Conservation (phyloP, 2,888 invertebrate genomes). For the Eueremaeus valkanovi region DNA sequence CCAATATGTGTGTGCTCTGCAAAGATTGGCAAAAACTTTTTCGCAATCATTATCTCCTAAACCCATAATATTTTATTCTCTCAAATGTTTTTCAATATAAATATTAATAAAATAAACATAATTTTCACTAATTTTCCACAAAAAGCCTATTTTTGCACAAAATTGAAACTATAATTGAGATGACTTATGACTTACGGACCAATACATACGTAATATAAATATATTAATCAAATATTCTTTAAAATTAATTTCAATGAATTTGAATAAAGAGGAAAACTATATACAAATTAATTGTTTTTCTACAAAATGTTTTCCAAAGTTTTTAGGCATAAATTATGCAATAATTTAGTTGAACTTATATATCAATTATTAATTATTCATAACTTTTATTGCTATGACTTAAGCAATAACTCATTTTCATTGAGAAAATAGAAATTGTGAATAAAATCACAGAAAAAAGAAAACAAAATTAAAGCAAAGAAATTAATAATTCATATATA, state of each 20-base stretch:
- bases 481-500: neutral
- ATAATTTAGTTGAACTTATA: too few species aligned
- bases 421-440: neutral
- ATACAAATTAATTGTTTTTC: slow-evolving; percentile 9
- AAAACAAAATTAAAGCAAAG: neutral
- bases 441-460: neutral
- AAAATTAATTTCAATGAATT: neutral
- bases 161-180: neutral
- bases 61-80: slow-evolving; percentile 3
- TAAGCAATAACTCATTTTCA: neutral
- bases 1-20: slow-evolving; percentile 4
- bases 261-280: slow-evolving; percentile 7
- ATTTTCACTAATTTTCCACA: neutral
- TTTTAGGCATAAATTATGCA: too few species aligned
- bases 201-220: neutral
- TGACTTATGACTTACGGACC: neutral
- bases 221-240: neutral
- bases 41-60: slow-evolving; percentile 29
- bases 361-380: neutral
- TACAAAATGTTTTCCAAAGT: neutral
- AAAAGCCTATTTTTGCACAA: neutral
- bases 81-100: neutral
- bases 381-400: neutral
- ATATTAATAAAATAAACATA: neutral
- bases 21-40: neutral